Conservation (phyloP, 2,888 invertebrate genomes). For the Chalcis sispes region DNA sequence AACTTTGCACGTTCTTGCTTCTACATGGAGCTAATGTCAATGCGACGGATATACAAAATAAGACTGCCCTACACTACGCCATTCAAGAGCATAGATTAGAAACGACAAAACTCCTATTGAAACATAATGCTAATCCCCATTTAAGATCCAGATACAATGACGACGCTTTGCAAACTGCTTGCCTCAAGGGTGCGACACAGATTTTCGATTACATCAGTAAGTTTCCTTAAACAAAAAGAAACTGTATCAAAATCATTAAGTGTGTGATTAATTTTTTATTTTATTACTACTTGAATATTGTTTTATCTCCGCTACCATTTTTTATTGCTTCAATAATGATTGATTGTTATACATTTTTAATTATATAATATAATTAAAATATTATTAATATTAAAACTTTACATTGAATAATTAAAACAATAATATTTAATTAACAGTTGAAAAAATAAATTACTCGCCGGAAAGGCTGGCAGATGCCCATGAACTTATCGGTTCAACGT, state of each 20-base stretch:
- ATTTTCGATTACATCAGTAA: conserved; percentile 84
- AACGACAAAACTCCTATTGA: conserved; percentile 88
- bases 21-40: conserved; percentile 89
- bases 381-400: background rate
- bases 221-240: no score
- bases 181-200: conserved; percentile 86
- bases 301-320: no score
- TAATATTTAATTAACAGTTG: conserved; percentile 62
- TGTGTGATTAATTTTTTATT: no score
- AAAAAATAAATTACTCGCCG: conserved; percentile 79
- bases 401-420: background rate
- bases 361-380: no score
- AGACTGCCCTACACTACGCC: conserved; percentile 96
- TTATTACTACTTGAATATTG: no score
- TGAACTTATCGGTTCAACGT: conserved; percentile 92
- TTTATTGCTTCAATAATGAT: no score
- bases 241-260: no score
- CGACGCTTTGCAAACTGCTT: conserved; percentile 92
- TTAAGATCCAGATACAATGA: conserved; percentile 89
- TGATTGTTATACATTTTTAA: no score
- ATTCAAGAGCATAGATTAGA: conserved; percentile 90
- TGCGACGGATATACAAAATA: conserved; percentile 91
- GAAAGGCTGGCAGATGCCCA: conserved; percentile 89
- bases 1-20: conserved; percentile 88
- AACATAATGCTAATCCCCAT: conserved; percentile 87